Conservation (phyloP, 2,113 vertebrate genomes). For the Apteryx mantelli region DNA sequence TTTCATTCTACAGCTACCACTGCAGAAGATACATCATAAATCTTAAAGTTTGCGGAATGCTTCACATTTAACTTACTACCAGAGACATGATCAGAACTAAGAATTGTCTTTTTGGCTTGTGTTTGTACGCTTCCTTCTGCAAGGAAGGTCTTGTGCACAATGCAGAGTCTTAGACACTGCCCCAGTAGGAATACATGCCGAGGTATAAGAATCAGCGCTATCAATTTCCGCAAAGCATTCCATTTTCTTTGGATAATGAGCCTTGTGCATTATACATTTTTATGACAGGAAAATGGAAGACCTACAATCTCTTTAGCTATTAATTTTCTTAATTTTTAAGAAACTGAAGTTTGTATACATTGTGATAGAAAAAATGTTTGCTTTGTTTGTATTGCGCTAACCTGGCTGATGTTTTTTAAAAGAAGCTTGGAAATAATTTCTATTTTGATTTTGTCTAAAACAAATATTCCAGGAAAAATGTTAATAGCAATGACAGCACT, state of each 20-base stretch:
- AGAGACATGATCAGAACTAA: neutral
- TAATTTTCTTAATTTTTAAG: neutral
- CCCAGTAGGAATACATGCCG: neutral
- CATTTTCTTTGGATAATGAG: neutral
- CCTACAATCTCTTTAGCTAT: neutral
- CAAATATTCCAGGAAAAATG: neutral
- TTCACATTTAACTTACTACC: neutral
- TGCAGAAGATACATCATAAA: neutral
- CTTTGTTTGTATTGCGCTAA: neutral
- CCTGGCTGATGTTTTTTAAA: neutral
- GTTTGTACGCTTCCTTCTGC: neutral
- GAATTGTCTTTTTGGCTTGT: neutral
- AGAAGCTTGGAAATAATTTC: neutral
- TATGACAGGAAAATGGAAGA: neutral
- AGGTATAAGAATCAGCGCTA: neutral
- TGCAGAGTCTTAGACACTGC: neutral
- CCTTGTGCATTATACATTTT: neutral
- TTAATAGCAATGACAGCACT: conserved; percentile 1
- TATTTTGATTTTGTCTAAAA: neutral
- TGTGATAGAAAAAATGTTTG: neutral
- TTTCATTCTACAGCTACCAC: neutral
- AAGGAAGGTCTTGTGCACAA: neutral
- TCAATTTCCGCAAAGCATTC: neutral
- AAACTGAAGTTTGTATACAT: neutral
- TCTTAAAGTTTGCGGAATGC: neutral